phyloP scores from a whole-genome alignment of 2,797 vertebrate genomes.

The Enteromius radiatus region DNA sequence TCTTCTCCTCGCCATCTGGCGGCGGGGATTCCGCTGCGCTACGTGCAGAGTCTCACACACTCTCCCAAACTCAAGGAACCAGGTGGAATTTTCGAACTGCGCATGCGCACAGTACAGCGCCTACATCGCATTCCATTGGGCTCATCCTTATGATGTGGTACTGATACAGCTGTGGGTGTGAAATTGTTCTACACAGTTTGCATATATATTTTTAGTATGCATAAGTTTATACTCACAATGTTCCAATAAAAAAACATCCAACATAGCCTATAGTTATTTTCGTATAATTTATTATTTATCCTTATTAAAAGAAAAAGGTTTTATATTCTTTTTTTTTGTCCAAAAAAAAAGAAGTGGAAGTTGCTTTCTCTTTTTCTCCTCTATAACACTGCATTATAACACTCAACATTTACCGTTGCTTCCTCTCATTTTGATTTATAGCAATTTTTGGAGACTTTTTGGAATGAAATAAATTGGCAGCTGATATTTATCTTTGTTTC shows the following conservation, averaged over 20 bases:
- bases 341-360: neutral
- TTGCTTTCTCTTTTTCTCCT: neutral
- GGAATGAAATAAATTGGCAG: neutral
- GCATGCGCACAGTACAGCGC: constrained; percentile 25
- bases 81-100: constrained; percentile 23
- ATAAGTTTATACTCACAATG: neutral
- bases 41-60: constrained; percentile 81
- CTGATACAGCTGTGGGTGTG: neutral
- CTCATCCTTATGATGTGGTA: neutral
- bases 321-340: neutral
- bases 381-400: neutral
- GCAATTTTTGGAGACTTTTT: neutral
- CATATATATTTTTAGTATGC: neutral
- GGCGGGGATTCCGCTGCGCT: constrained; percentile 64
- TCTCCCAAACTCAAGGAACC: constrained; percentile 17
- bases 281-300: neutral
- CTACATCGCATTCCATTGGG: neutral
- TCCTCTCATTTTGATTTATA: neutral
- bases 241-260: neutral
- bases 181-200: neutral
- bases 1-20: constrained; percentile 63
- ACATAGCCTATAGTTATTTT: neutral
- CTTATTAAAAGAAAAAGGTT: neutral
- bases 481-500: neutral
- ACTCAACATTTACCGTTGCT: neutral